Conservation (phyloP, 2,888 invertebrate genomes). For the Caenorhabditis auriculariae region DNA sequence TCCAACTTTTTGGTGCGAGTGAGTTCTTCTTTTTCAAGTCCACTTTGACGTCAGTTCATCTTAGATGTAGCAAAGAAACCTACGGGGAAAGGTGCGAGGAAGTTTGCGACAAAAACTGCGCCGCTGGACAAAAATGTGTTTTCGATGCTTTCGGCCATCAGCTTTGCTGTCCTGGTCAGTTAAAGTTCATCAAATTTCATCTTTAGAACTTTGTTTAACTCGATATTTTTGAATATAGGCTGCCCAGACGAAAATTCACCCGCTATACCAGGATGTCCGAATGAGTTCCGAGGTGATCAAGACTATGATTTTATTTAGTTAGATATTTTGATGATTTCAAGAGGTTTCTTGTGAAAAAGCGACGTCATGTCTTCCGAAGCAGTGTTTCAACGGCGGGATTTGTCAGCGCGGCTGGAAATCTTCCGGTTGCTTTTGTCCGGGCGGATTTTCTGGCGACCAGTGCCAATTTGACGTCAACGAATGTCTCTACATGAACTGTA, state of each 20-base stretch:
- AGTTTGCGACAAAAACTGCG: conserved; percentile 5
- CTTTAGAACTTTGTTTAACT: too few species aligned
- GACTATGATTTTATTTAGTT: too few species aligned
- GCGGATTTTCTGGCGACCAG: conserved; percentile 21
- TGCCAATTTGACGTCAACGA: conserved; percentile 75
- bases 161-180: conserved; percentile 8
- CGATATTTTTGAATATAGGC: too few species aligned
- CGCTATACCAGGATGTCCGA: too few species aligned
- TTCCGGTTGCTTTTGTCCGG: conserved; percentile 18
- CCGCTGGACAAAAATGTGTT: conserved; percentile 8
- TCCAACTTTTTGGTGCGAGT: too few species aligned
- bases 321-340: too few species aligned
- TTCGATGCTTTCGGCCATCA: conserved; percentile 5
- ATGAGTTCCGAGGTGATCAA: too few species aligned
- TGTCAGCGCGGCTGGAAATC: conserved; percentile 13
- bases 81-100: conserved; percentile 15
- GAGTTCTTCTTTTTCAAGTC: too few species aligned
- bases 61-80: conserved; percentile 18
- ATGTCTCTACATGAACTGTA: conserved; percentile 69
- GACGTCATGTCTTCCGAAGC: conserved; percentile 14
- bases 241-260: too few species aligned
- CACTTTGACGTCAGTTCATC: too few species aligned
- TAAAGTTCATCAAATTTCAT: too few species aligned
- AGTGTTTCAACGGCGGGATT: conserved; percentile 32
- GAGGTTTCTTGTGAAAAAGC: too few species aligned